phyloP scores from a whole-genome alignment of 2,797 vertebrate genomes.

The Sebastes cheni region DNA sequence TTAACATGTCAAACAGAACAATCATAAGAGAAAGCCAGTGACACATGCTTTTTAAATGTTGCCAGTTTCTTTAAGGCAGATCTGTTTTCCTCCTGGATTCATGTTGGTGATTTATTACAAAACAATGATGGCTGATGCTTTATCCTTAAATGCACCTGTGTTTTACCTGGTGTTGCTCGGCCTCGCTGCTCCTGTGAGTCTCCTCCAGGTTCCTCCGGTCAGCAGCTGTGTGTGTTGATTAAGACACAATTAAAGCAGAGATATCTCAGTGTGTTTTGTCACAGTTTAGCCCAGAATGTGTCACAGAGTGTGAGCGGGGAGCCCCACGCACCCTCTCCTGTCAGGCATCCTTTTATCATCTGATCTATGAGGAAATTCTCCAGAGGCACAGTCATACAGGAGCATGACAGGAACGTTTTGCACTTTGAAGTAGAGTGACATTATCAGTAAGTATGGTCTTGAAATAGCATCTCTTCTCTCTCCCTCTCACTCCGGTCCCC shows the following conservation, averaged over 20 bases:
- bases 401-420: slow-evolving; percentile 79
- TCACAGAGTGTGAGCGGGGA: slow-evolving; percentile 47
- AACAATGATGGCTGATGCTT: background rate
- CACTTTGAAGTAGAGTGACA: slow-evolving; percentile 86
- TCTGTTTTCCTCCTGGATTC: background rate
- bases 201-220: slow-evolving; percentile 7
- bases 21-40: background rate
- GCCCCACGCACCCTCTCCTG: slow-evolving; percentile 46
- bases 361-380: slow-evolving; percentile 80
- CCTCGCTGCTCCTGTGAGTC: background rate
- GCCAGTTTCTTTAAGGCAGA: background rate
- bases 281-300: slow-evolving; percentile 57
- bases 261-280: slow-evolving; percentile 50
- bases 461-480: slow-evolving; percentile 80
- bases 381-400: slow-evolving; percentile 69
- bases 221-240: slow-evolving; percentile 58
- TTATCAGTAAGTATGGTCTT: slow-evolving; percentile 83
- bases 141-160: background rate
- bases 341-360: slow-evolving; percentile 74
- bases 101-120: background rate
- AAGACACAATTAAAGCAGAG: slow-evolving; percentile 60
- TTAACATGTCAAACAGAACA: slow-evolving; percentile 41
- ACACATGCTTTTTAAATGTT: background rate
- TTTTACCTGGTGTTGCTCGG: slow-evolving; percentile 39
- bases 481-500: slow-evolving; percentile 59